Evolutionary conservation across 2,888 invertebrate genomes (phyloP), one percentile per base, ranked within the genome.

Genomic region (Melanostoma scalare): DNA sequence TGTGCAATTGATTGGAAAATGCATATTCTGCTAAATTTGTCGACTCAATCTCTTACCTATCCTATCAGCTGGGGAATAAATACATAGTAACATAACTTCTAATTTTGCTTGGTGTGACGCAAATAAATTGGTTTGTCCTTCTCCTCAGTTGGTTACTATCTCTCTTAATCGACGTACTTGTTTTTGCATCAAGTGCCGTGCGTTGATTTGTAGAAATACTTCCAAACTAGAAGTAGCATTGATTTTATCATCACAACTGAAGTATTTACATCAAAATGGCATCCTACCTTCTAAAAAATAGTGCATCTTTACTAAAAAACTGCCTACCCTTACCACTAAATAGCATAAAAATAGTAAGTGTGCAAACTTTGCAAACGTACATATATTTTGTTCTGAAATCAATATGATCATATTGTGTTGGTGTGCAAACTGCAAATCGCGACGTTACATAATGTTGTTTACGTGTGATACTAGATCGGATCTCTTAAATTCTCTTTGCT

Each of bases 201-300:
- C 20, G 38, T 44, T 38, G 33, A 9, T 60, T 42, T 44, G 52
- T 10, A 36, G 5, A 33, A 36, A 3, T n/a, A 6, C 33, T 48
- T 36, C 8, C 4, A 8, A 71, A 61, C 38, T 20, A 48, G 8
- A 56, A 48, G 42, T n/a, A n/a, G 30, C 5, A 50, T 36, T 36
- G 20, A 2, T n/a, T 38, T 30, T 31, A n/a, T 46, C 10, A n/a
- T 4, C 1, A 0, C 33, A 9, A 9, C 6, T 33, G 52, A 4
- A 20, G 6, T 48, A 46, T 30, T 3, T 30, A 31, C 0, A 31
- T 8, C 44, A 84, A 85, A 80, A 90, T 90, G 90, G 88, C 89
- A 71, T 86, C 87, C 69, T 86, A 88, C 86, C 85, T 90, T 71
- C 86, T 90, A 31, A 88, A 88, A 85, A 89, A 86, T 76, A 74